Conservation (phyloP, 2,113 vertebrate genomes). For the Tetrax tetrax region DNA sequence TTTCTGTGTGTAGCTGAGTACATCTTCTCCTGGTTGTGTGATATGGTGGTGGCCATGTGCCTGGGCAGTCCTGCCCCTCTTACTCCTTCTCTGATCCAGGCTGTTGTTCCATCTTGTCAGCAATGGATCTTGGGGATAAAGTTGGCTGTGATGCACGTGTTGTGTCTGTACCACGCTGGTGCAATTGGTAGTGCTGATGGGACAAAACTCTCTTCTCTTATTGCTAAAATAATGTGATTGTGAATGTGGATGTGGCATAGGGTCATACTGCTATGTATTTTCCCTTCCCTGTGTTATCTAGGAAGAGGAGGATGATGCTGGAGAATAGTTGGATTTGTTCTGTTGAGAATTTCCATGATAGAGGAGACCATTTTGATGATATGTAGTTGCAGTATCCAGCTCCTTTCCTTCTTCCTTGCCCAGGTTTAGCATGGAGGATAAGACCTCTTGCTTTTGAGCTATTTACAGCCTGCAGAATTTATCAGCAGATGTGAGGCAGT, state of each 20-base stretch:
- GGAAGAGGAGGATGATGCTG: neutral
- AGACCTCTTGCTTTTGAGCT: neutral
- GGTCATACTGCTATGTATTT: neutral
- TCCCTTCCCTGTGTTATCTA: neutral
- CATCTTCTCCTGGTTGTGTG: neutral
- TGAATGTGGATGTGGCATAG: neutral
- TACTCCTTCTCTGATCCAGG: neutral
- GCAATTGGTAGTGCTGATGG: neutral
- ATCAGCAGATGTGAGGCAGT: neutral
- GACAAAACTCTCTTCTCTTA: neutral
- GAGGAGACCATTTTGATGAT: neutral
- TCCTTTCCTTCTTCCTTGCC: neutral
- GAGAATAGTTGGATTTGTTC: neutral
- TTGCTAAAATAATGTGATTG: neutral
- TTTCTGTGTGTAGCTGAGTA: neutral
- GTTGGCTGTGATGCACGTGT: neutral
- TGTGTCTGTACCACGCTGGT: neutral
- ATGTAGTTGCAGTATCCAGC: neutral
- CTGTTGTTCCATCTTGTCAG: neutral
- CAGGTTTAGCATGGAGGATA: neutral
- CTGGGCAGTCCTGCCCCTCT: neutral
- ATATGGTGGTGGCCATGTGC: accelerated
- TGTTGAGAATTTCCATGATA: neutral
- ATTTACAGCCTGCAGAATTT: neutral
- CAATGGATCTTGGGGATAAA: neutral